phyloP scores from a whole-genome alignment of 2,113 vertebrate species.

The Nestor notabilis region DNA sequence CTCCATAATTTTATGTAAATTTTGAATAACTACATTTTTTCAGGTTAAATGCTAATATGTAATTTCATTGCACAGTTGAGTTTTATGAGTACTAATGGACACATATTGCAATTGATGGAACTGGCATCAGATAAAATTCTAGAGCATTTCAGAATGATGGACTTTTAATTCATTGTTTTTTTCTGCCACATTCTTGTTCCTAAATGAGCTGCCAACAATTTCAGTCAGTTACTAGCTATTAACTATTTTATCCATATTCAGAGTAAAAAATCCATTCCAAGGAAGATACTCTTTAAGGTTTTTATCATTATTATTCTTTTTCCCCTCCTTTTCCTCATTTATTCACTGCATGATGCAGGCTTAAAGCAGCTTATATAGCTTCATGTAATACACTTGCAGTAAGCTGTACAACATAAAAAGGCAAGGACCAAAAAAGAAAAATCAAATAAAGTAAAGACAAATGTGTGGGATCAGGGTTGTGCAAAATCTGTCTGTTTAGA shows the following conservation, averaged over 20 bases:
- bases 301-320: neutral
- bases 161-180: neutral
- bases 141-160: neutral
- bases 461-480: neutral
- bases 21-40: slow-evolving; percentile 71
- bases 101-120: slow-evolving; percentile 3
- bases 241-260: slow-evolving; percentile 1
- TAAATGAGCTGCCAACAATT: neutral
- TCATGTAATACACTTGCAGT: neutral
- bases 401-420: neutral
- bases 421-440: neutral
- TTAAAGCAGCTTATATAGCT: neutral
- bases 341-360: neutral
- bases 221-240: neutral
- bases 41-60: slow-evolving; percentile 73
- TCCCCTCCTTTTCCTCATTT: neutral
- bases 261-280: neutral
- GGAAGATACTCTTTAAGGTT: neutral
- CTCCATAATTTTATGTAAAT: slow-evolving; percentile 82
- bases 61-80: slow-evolving; percentile 56
- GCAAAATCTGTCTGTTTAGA: neutral
- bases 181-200: neutral
- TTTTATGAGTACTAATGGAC: slow-evolving; percentile 44
- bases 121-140: neutral
- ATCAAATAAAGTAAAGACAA: neutral